These are phyloP conservation scores for Liposcelis brunnea DNA, from an alignment of 2,888 invertebrate genomes.

Conservation along the genomic window DNA sequence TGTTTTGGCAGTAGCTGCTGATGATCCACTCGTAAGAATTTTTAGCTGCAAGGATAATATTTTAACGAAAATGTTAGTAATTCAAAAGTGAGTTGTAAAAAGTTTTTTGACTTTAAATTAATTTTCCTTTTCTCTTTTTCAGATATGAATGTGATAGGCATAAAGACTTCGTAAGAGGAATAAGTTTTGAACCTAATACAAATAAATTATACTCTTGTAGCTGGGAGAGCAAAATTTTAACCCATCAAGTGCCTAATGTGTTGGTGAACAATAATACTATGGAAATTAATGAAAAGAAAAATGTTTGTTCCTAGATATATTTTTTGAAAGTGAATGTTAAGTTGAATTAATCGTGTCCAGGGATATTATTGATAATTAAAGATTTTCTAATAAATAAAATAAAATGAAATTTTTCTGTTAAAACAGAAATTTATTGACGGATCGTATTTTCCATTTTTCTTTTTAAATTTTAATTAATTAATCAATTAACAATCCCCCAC, in stretches of 20 bases:
- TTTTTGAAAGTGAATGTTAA: too few relatives aligned
- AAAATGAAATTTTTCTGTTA: too few relatives aligned
- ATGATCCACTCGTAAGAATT: conserved; percentile 27
- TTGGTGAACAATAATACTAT: conserved; percentile 13
- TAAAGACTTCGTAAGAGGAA: conserved; percentile 35
- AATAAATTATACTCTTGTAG: conserved; percentile 35
- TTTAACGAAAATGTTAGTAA: conserved; percentile 20
- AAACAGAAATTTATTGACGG: too few relatives aligned
- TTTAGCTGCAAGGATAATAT: conserved; percentile 24
- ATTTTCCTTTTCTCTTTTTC: conserved; percentile 13
- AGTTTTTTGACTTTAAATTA: conserved; percentile 4
- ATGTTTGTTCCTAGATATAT: conserved; percentile 13
- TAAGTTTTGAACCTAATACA: conserved; percentile 32
- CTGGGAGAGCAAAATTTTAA: conserved; percentile 33
- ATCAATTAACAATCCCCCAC: too few relatives aligned
- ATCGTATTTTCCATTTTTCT: too few relatives aligned
- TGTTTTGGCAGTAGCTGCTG: conserved; percentile 31
- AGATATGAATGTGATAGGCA: conserved; percentile 31
- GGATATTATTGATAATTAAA: too few relatives aligned
- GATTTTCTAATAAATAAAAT: too few relatives aligned
- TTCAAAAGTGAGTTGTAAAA: neutral
- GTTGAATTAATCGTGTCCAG: too few relatives aligned
- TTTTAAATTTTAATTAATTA: too few relatives aligned
- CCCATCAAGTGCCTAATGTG: conserved; percentile 22
- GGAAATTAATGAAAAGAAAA: too few relatives aligned